Evolutionary conservation across 2,113 vertebrate genomes (phyloP).

Genomic region (zebrafish (Danio rerio)): DNA sequence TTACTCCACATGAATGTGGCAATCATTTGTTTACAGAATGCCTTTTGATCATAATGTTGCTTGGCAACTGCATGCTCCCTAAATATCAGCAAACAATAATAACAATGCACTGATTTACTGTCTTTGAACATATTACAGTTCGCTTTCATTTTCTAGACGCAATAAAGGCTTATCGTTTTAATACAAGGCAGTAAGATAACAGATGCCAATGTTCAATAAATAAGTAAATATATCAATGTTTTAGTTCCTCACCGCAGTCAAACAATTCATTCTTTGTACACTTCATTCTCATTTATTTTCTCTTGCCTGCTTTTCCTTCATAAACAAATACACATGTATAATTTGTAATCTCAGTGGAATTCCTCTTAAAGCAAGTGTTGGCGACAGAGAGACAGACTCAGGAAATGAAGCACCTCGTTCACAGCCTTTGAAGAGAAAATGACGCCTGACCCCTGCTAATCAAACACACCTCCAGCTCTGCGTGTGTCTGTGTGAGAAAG

Average conservation of each 20-base stretch:
- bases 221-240: not conserved
- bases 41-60: not conserved
- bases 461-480: constrained; percentile 41
- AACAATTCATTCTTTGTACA: not conserved
- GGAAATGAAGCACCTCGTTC: constrained; percentile 59
- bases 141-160: not conserved
- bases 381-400: constrained; percentile 25
- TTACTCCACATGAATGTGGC: not conserved
- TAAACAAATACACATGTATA: constrained; percentile 16
- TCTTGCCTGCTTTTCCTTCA: not conserved
- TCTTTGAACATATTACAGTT: not conserved
- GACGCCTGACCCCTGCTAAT: constrained; percentile 24
- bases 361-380: constrained; percentile 17
- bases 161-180: not conserved
- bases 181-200: not conserved
- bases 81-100: not conserved
- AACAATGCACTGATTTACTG: not conserved
- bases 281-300: not conserved
- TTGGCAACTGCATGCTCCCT: not conserved
- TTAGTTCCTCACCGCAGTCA: not conserved
- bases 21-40: not conserved
- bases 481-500: not conserved
- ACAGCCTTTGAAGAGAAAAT: constrained; percentile 41
- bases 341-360: constrained; percentile 5
- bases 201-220: not conserved